Percentiles rank a stretch among this genome's conserved stretches.
Conservation (phyloP, 2,113 vertebrate species). For the Riparia riparia region DNA sequence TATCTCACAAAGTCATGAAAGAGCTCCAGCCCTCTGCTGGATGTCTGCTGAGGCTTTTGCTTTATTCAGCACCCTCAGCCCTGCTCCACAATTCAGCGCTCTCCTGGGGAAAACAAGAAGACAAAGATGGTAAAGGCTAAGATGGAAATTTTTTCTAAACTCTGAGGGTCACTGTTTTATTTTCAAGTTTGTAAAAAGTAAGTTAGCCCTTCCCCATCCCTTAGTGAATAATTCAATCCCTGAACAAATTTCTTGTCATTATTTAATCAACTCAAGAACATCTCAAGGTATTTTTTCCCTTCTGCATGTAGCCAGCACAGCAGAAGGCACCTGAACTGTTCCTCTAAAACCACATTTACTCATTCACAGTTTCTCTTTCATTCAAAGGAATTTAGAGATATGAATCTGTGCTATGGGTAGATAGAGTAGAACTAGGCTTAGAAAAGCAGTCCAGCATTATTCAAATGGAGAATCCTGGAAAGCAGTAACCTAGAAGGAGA, state of each 20-base stretch:
- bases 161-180: background rate
- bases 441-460: background rate
- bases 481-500: background rate
- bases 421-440: background rate
- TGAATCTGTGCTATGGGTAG: background rate
- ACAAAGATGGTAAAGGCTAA: background rate
- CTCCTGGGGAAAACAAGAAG: background rate
- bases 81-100: fast-evolving
- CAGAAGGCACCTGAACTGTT: background rate
- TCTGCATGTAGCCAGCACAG: background rate
- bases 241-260: background rate
- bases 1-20: background rate
- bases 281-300: background rate
- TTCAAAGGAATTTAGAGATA: background rate
- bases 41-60: background rate
- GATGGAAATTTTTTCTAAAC: background rate
- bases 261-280: background rate
- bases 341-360: background rate
- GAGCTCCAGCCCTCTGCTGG: background rate
- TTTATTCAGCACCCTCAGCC: background rate
- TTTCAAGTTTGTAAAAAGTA: background rate
- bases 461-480: background rate
- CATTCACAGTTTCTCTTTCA: background rate
- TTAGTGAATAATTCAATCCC: background rate
- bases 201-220: background rate